These are phyloP conservation scores for Tachuris rubrigastra DNA, from an alignment of 2,113 vertebrate genomes.

Conservation along the genomic window DNA sequence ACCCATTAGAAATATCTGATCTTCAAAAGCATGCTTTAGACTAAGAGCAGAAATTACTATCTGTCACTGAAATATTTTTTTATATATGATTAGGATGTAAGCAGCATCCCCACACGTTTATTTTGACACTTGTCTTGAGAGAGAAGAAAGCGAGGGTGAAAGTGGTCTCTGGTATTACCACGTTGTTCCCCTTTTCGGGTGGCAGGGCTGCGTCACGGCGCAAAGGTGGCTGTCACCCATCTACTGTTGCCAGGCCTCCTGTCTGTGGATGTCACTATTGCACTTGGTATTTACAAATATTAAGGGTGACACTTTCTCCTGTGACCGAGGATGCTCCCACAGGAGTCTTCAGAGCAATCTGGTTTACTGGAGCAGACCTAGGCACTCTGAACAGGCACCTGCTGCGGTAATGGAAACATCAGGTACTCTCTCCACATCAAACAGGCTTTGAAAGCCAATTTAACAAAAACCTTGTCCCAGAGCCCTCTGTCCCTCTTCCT, in stretches of 20 bases:
- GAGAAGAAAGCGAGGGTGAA: background rate
- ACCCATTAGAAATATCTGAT: background rate
- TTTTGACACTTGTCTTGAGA: background rate
- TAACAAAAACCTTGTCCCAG: rapidly evolving
- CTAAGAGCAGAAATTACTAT: background rate
- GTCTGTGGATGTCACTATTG: background rate
- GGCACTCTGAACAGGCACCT: too few species aligned
- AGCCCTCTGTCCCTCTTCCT: background rate
- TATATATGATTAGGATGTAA: background rate
- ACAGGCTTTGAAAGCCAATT: background rate
- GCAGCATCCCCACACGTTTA: background rate
- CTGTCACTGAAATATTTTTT: background rate
- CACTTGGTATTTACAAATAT: background rate
- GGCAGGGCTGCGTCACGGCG: background rate
- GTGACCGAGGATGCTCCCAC: rapidly evolving
- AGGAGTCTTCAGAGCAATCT: background rate
- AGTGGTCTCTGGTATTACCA: background rate
- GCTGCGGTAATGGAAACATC: rapidly evolving
- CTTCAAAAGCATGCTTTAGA: background rate
- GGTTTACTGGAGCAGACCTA: background rate
- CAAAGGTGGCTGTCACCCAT: background rate
- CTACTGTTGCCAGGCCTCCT: background rate
- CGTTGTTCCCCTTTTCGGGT: background rate
- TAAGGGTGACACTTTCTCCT: background rate
- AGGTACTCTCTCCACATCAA: rapidly evolving